Evolutionary conservation across 1,140 invertebrate species (phyloP).

Genomic region (Teleopsis dalmanni): DNA sequence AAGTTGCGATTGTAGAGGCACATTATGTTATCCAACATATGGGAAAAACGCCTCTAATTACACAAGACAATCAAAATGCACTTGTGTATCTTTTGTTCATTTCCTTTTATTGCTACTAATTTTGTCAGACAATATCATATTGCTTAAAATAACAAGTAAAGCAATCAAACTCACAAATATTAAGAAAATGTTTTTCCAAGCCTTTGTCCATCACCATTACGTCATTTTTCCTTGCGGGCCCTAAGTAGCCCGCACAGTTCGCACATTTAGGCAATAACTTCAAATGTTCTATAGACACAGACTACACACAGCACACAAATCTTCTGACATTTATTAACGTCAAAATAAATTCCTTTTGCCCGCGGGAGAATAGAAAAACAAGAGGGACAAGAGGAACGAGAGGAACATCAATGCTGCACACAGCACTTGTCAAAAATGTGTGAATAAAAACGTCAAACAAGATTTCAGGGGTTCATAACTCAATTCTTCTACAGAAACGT

Average conservation of each 20-base stretch:
- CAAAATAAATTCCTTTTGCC: slow-evolving; percentile 28
- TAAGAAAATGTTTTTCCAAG: slow-evolving; percentile 12
- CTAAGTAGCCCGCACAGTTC: not conserved
- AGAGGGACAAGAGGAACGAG: too few species aligned
- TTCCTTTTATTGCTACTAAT: too few species aligned
- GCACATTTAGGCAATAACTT: slow-evolving; percentile 4
- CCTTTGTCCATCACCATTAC: slow-evolving; percentile 40
- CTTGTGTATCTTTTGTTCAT: too few species aligned
- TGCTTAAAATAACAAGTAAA: slow-evolving; percentile 41
- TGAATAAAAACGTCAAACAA: slow-evolving; percentile 41
- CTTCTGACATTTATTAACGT: slow-evolving; percentile 41
- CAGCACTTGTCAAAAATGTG: slow-evolving; percentile 28
- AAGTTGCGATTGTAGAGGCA: too few species aligned
- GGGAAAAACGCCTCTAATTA: too few species aligned
- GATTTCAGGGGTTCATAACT: too few species aligned
- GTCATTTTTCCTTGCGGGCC: slow-evolving; percentile 17
- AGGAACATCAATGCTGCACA: not conserved
- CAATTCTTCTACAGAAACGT: too few species aligned
- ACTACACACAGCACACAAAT: slow-evolving; percentile 24
- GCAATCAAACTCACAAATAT: slow-evolving; percentile 27
- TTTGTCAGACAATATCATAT: too few species aligned
- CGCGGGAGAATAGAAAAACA: too few species aligned
- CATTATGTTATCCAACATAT: too few species aligned
- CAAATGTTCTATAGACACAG: not conserved
- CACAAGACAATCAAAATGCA: too few species aligned